Evolutionary conservation across 2,113 vertebrate species (phyloP).

Genomic region (Paracanthobrama guichenoti): DNA sequence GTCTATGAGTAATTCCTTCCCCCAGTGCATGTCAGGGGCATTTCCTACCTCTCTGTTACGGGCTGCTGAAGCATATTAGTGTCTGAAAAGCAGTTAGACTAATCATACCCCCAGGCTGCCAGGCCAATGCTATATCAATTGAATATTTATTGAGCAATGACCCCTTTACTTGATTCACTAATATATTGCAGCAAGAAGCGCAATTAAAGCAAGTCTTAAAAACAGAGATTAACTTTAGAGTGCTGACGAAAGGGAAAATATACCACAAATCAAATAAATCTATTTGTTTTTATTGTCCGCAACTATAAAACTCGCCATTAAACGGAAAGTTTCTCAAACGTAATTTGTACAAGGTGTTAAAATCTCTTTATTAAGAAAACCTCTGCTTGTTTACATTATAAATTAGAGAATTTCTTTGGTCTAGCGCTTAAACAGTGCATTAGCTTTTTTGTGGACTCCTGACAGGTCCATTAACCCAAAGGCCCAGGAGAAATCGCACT

Average conservation of each 20-base stretch:
- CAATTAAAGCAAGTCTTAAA: slow-evolving; percentile 28
- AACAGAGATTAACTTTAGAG: slow-evolving; percentile 13
- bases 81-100: slow-evolving; percentile 58
- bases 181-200: slow-evolving; percentile 31
- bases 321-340: not conserved
- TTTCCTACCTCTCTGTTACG: slow-evolving; percentile 16
- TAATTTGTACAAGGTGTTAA: slow-evolving; percentile 7
- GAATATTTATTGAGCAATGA: slow-evolving; percentile 45
- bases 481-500: slow-evolving; percentile 20
- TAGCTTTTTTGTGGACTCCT: slow-evolving; percentile 33
- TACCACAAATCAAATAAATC: slow-evolving; percentile 18
- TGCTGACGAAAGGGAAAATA: not conserved
- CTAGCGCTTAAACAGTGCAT: slow-evolving; percentile 19
- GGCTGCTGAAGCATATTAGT: slow-evolving; percentile 38
- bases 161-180: slow-evolving; percentile 46
- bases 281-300: not conserved
- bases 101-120: slow-evolving; percentile 57
- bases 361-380: slow-evolving; percentile 15
- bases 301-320: not conserved
- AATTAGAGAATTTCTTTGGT: slow-evolving; percentile 20
- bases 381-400: slow-evolving; percentile 20
- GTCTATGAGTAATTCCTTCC: slow-evolving; percentile 19
- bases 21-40: not conserved
- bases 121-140: slow-evolving; percentile 59
- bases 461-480: slow-evolving; percentile 41